Conservation (phyloP, 2,797 vertebrate species). For the Aplochiton taeniatus region DNA sequence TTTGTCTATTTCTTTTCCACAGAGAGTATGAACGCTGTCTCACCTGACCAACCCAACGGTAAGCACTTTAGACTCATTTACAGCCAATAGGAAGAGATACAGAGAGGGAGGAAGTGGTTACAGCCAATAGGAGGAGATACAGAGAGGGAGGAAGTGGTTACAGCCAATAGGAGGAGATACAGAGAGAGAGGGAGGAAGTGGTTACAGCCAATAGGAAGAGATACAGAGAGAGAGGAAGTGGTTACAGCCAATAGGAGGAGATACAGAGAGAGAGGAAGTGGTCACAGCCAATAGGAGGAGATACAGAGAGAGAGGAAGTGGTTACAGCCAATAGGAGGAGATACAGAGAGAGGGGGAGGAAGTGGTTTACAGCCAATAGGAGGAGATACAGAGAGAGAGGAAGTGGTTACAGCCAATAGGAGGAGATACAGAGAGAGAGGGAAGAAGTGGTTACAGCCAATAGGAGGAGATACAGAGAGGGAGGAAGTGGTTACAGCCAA, state of each 20-base stretch:
- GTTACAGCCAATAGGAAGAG: too few species aligned
- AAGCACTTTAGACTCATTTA: slow-evolving; percentile 16
- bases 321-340: too few species aligned
- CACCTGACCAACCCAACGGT: slow-evolving; percentile 64
- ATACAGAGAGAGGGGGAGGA: neutral
- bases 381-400: neutral
- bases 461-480: too few species aligned
- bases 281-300: too few species aligned
- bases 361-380: too few species aligned
- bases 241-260: too few species aligned
- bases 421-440: too few species aligned
- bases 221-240: neutral
- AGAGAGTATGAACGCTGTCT: slow-evolving; percentile 74
- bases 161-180: too few species aligned
- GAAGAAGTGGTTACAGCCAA: too few species aligned
- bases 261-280: neutral
- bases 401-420: too few species aligned
- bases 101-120: neutral
- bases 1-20: slow-evolving; percentile 39
- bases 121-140: neutral
- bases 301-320: neutral
- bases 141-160: neutral
- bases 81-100: neutral
- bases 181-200: neutral
- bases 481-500: too few species aligned